Evolutionary conservation across 2,113 vertebrate genomes (phyloP).

Genomic region (Ictidomys tridecemlineatus): DNA sequence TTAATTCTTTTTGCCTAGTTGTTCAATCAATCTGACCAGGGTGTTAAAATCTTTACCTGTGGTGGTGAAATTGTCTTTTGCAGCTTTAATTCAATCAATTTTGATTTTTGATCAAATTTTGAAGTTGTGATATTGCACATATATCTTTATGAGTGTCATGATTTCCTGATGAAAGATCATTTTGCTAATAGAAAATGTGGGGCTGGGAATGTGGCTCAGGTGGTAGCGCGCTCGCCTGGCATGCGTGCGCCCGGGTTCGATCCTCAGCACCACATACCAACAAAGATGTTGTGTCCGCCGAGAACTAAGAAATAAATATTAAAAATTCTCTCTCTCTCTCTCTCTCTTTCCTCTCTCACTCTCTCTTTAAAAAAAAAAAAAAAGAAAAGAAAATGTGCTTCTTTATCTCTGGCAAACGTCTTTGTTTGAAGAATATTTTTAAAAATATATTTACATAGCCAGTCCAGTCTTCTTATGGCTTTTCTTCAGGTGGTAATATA

Average conservation of each 20-base stretch:
- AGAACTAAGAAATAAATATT: too few relatives aligned
- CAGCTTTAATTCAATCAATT: background rate
- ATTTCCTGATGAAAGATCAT: slow-evolving; percentile 1
- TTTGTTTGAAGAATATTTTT: background rate
- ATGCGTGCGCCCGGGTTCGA: too few relatives aligned
- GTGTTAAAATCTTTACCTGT: background rate
- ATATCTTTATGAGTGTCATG: background rate
- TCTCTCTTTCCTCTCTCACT: too few relatives aligned
- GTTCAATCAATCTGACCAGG: background rate
- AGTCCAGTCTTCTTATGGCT: background rate
- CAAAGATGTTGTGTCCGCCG: too few relatives aligned
- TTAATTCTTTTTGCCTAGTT: background rate
- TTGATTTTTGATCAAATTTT: background rate
- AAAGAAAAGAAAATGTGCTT: background rate
- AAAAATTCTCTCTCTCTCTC: too few relatives aligned
- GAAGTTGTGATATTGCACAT: background rate
- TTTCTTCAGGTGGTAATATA: background rate
- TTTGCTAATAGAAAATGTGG: background rate
- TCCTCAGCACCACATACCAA: too few relatives aligned
- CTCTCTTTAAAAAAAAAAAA: too few relatives aligned
- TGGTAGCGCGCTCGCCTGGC: too few relatives aligned
- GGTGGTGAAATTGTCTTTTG: background rate
- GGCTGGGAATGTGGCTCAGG: too few relatives aligned
- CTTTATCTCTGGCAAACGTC: background rate
- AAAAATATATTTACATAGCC: background rate